Base-by-base conservation (phyloP, 2,797 vertebrate genomes). In the Craterocephalus amniculus region DNA sequence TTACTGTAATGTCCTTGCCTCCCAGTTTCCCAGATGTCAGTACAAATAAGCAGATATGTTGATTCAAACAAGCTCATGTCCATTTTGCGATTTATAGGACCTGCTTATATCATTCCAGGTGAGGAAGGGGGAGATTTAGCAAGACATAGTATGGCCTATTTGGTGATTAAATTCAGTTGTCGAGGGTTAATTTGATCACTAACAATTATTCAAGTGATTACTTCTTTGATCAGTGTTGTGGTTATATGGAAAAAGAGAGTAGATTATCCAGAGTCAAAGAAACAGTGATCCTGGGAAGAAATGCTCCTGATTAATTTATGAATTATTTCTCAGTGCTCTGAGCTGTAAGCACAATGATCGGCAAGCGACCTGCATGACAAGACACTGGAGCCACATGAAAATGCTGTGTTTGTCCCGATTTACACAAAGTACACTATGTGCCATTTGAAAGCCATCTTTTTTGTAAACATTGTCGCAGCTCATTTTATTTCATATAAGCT, bases 211-310 rank as follows among this genome's bases (percentile, higher is more conserved):
- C 2, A 40, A 1, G 2, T 40, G 38, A 65, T 29, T 54, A 8
- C 22, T 59, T 3, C 18, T 58, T 58, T 58, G 64, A 59, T 31
- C 29, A 13, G 24, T 57, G 27, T 20, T 45, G 16, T 34, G 64
- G 13, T 45, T 57, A 16, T 57, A 45, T 29, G 16, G 36, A 48
- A 14, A 43, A 5, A 16, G 3, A 40, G 10, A 40, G 4, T 5
- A n/a, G 43, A n/a, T n/a, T n/a, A 45, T 45, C 43, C 43, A n/a
- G 18, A 8, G 20, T 45, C 2, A n/a, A 45, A 55, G 40, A 18
- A 34, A 13, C 20, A 45, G 8, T 32, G 31, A 67, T 67, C 34
- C 45, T 63, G 27, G 51, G 68, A 68, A 62, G 26, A 48, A 24
- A 70, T 36, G 12, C 4, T 26, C n/a, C 48, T 51, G 48, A 51